Base-by-base conservation (phyloP, 2,113 vertebrate species). In the Bubo bubo region DNA sequence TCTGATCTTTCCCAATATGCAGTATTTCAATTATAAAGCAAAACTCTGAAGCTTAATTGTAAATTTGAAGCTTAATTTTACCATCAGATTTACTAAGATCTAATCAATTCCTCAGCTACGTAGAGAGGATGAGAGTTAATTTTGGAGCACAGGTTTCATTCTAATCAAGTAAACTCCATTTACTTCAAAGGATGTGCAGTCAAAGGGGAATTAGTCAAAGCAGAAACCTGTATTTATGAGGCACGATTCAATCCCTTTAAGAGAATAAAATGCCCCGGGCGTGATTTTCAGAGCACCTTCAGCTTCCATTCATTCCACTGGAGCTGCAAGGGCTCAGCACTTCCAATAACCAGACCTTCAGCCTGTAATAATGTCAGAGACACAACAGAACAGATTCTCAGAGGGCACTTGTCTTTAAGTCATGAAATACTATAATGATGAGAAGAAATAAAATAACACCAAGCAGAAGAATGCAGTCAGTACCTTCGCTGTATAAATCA, bases 141-240 rank as follows among this genome's bases (percentile, higher is more conserved):
- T 96, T 41, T 86, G 85, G 79, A 90, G 56, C 43, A 87, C 23
- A 79, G 74, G 84, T 90, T 96, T 94, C 80, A 88, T 86, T 88
- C 86, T 77, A 93, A 95, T 86, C 83, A 94, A 94, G 85, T 91
- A 92, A 97, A 86, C 39, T 35, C 82, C 77, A 88, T 96, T 95
- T 89, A 93, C 87, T 96, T 95, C 80, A 94, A 87, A 86, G 86
- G 67, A 86, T 71, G 70, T 23, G 66, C 68, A 89, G 86, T 60
- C 83, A 86, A 90, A 41, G 49, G 71, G 21, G 80, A 95, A 96
- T 97, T 83, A 91, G 74, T 80, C 66, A 75, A 95, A 93, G 86
- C 62, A 79, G 21, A 55, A 41, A 79, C 88, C 67, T 94, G 6
- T 93, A 86, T 96, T 95, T 93, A 91, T 82, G 43, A 97, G 60